Conservation (phyloP, 2,888 invertebrate species). For the Disparrhopalites patrizii region DNA sequence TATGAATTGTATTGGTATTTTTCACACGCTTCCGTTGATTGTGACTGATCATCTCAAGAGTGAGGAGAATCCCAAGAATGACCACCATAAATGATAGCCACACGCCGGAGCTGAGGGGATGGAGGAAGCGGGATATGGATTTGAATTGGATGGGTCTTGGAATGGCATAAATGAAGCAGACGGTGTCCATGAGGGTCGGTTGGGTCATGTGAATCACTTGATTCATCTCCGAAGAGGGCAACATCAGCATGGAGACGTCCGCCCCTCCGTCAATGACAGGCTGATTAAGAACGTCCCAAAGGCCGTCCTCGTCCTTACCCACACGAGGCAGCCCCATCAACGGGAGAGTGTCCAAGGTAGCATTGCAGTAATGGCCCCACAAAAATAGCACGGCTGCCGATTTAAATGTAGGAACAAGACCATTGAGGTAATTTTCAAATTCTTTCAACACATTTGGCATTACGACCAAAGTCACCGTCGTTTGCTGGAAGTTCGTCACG, state of each 20-base stretch:
- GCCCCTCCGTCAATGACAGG: not conserved
- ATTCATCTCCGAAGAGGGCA: not conserved
- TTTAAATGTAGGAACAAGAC: no score
- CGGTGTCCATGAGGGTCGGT: not conserved
- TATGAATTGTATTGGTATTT: not conserved
- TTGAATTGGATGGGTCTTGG: not conserved
- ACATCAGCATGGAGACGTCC: not conserved
- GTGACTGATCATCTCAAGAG: not conserved
- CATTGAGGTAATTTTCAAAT: not conserved
- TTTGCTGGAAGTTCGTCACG: no score
- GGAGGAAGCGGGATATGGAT: not conserved
- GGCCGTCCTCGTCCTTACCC: not conserved
- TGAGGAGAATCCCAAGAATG: not conserved
- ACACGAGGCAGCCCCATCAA: not conserved
- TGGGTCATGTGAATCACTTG: not conserved
- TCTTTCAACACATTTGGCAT: not conserved
- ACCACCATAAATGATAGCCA: not conserved
- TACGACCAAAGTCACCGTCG: no score
- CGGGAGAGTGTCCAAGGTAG: not conserved
- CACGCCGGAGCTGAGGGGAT: not conserved
- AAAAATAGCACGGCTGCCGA: no score
- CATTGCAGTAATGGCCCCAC: no score
- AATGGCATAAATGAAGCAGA: not conserved
- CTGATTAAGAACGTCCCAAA: not conserved
- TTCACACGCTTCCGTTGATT: not conserved